phyloP scores from a whole-genome alignment of 2,797 vertebrate genomes.

The Sphenopsis melanotis region DNA sequence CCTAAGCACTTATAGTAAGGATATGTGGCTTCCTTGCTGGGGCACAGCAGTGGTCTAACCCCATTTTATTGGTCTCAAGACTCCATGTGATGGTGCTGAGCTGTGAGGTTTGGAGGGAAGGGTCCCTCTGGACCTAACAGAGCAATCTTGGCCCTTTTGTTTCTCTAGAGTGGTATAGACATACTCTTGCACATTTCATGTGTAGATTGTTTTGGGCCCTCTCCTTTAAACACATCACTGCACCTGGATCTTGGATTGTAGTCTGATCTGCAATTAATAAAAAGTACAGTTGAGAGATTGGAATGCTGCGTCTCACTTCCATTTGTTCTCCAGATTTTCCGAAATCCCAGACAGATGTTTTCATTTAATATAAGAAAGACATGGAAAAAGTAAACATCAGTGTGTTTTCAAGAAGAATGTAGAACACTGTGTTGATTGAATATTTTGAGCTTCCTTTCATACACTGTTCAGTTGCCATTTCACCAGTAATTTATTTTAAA shows the following conservation, averaged over 20 bases:
- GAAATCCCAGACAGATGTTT: constrained; percentile 43
- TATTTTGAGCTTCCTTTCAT: background rate
- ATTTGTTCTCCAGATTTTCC: background rate
- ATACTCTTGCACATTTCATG: background rate
- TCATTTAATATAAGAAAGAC: background rate
- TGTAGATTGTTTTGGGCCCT: background rate
- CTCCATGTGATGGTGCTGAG: background rate
- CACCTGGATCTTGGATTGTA: background rate
- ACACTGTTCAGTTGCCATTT: background rate
- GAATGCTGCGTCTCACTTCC: background rate
- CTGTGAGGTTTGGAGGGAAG: background rate
- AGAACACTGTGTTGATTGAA: background rate
- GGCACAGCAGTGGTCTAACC: background rate
- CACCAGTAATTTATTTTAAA: background rate
- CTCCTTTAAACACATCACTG: background rate
- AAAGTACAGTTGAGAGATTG: background rate
- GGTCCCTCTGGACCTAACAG: background rate
- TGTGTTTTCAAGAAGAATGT: background rate
- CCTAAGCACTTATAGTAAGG: background rate
- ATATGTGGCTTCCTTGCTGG: background rate
- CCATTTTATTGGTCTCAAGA: background rate
- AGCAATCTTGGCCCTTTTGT: background rate
- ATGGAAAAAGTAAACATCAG: background rate
- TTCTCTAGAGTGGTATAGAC: background rate
- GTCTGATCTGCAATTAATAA: constrained; percentile 10